phyloP scores from a whole-genome alignment of 1,140 invertebrate genomes.

The Prorops nasuta region DNA sequence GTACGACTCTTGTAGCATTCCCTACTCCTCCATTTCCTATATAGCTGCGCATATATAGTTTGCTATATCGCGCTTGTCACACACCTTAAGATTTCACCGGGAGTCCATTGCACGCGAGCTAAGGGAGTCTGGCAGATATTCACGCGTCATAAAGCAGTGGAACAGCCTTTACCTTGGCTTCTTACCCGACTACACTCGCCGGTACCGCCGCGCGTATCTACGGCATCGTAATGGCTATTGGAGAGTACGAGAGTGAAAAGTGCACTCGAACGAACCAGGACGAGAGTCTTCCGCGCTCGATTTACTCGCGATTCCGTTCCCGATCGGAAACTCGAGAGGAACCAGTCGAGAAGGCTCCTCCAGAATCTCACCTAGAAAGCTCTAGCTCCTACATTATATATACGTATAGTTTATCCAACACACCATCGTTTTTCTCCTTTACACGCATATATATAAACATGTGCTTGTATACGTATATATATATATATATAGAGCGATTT shows the following conservation, averaged over 20 bases:
- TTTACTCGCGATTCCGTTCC: conserved; percentile 22
- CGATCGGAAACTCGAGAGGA: no score
- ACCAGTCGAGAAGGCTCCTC: no score
- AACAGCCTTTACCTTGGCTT: conserved; percentile 23
- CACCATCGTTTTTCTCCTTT: no score
- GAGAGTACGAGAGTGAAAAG: conserved; percentile 20
- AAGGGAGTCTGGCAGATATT: conserved; percentile 30
- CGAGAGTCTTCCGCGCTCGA: conserved; percentile 13
- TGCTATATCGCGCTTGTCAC: conserved; percentile 21
- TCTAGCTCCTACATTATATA: no score
- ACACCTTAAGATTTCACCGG: conserved; percentile 19
- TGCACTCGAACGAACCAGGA: conserved; percentile 11
- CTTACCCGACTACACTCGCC: conserved; percentile 5
- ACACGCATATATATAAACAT: no score
- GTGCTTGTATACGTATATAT: no score
- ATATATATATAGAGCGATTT: no score
- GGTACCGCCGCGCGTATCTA: not conserved
- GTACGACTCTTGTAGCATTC: no score
- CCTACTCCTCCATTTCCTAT: no score
- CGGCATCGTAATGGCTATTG: conserved; percentile 27
- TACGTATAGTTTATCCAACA: no score
- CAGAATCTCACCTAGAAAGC: no score
- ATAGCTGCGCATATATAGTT: no score
- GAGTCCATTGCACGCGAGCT: conserved; percentile 1
- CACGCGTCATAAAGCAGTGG: conserved; percentile 43